Conservation (phyloP, 2,888 invertebrate species). For the Acrocyrtus sp. region DNA sequence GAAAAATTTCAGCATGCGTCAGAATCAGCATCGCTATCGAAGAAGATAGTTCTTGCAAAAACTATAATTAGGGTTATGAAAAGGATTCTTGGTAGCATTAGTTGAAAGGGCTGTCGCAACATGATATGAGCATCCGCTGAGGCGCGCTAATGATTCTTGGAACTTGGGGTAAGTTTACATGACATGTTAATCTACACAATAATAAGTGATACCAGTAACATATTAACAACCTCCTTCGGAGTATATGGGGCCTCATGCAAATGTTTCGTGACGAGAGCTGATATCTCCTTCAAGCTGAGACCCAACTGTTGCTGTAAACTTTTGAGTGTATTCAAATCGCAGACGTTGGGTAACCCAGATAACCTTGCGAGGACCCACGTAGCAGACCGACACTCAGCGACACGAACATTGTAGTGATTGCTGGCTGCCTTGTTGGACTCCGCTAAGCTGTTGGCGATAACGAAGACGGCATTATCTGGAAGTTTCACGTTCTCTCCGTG, state of each 20-base stretch:
- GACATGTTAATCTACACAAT: too few relatives aligned
- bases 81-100: too few relatives aligned
- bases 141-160: too few relatives aligned
- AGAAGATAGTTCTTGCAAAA: too few relatives aligned
- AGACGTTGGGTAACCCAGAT: slow-evolving; percentile 72
- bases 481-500: slow-evolving; percentile 79
- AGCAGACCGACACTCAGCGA: slow-evolving; percentile 94
- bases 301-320: slow-evolving; percentile 78
- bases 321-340: slow-evolving; percentile 74
- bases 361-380: slow-evolving; percentile 80
- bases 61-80: too few relatives aligned
- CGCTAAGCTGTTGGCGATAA: slow-evolving; percentile 90
- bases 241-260: slow-evolving; percentile 77
- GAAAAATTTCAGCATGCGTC: too few relatives aligned
- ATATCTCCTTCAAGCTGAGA: slow-evolving; percentile 73
- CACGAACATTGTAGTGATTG: slow-evolving; percentile 85
- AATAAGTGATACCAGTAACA: too few relatives aligned
- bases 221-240: slow-evolving; percentile 73
- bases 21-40: too few relatives aligned
- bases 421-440: slow-evolving; percentile 95
- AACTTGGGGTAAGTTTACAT: too few relatives aligned
- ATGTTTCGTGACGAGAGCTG: slow-evolving; percentile 73
- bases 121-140: too few relatives aligned
- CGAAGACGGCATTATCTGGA: slow-evolving; percentile 86
- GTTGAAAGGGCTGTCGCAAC: too few relatives aligned